These are phyloP conservation scores for Hyperopisus bebe DNA, from an alignment of 2,113 vertebrate genomes.

Conservation along the genomic window DNA sequence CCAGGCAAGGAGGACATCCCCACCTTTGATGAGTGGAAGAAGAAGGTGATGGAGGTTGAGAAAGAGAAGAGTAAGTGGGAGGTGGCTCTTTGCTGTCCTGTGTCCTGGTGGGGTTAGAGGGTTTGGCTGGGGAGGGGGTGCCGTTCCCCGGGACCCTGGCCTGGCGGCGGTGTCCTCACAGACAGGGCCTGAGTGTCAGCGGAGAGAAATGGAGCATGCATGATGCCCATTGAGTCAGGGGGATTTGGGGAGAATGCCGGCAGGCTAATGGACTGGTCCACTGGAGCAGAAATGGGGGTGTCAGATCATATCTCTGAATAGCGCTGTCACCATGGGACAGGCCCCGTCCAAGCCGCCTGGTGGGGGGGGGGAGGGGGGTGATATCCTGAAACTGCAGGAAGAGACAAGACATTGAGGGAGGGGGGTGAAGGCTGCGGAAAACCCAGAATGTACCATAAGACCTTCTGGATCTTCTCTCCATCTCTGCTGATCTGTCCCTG, in stretches of 20 bases:
- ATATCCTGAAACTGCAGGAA: background rate
- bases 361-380: background rate
- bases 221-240: background rate
- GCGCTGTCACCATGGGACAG: background rate
- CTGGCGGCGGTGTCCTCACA: background rate
- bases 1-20: slow-evolving; percentile 91
- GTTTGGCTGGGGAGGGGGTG: background rate
- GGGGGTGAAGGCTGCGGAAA: background rate
- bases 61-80: slow-evolving; percentile 89
- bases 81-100: background rate
- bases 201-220: background rate
- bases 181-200: background rate
- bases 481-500: background rate
- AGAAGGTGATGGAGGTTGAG: slow-evolving; percentile 97
- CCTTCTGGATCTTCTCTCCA: background rate
- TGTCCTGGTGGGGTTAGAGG: background rate
- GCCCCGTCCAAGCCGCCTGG: background rate
- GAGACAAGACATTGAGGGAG: background rate
- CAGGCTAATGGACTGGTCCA: slow-evolving; percentile 8
- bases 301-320: background rate
- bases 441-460: background rate
- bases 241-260: background rate
- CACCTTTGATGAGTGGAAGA: slow-evolving; percentile 98
- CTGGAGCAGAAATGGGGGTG: slow-evolving; percentile 1
- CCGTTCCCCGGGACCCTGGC: background rate